A percentile compares a stretch with the other conserved stretches of the same genome.
Conservation (phyloP, 2,113 vertebrate genomes). For the Limnothrissa miodon region DNA sequence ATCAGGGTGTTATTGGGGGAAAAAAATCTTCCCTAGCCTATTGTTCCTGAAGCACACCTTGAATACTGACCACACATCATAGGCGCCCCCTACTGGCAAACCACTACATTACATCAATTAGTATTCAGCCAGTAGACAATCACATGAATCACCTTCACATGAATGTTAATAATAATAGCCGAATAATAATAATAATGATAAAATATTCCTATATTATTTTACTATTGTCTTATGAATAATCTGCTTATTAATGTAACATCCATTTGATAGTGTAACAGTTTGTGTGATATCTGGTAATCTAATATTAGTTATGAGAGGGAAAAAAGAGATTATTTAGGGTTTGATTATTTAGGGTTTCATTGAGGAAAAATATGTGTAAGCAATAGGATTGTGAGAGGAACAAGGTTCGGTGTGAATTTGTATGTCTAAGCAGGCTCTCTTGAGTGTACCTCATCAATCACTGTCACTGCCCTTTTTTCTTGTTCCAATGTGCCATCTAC, state of each 20-base stretch:
- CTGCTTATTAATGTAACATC: neutral
- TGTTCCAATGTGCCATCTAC: neutral
- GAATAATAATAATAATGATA: neutral
- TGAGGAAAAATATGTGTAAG: neutral
- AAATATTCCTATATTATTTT: neutral
- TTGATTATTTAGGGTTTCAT: neutral
- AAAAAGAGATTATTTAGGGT: neutral
- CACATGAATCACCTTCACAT: too few relatives aligned
- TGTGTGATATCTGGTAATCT: neutral
- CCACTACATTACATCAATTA: neutral
- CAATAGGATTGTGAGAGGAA: neutral
- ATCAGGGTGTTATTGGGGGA: neutral
- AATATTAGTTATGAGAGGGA: neutral
- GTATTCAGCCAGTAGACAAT: neutral
- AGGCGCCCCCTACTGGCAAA: neutral
- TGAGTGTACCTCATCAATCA: neutral
- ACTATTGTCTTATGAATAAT: neutral
- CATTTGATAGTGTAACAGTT: neutral
- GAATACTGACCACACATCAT: neutral
- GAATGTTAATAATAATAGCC: too few relatives aligned
- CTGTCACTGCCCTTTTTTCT: neutral
- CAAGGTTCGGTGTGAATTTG: neutral
- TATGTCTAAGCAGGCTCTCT: constrained; percentile 2
- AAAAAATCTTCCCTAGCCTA: neutral
- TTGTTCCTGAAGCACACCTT: constrained; percentile 11